Evolutionary conservation across 2,113 vertebrate species (phyloP).

Genomic region (Hypocryptadius cinnamomeus): DNA sequence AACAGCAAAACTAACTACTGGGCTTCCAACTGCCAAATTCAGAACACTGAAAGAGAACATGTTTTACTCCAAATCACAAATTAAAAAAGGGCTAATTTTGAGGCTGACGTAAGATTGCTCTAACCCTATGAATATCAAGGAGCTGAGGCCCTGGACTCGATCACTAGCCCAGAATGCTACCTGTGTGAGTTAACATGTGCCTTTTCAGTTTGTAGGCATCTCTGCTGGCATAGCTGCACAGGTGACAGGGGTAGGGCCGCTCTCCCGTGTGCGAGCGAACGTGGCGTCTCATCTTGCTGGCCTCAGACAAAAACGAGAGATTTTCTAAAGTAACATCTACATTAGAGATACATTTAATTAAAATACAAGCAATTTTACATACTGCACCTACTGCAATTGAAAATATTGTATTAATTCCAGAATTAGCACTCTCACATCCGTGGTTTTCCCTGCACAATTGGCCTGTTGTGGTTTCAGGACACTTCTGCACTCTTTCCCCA

Average conservation of each 20-base stretch:
- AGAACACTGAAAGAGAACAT: not conserved
- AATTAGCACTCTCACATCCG: not conserved
- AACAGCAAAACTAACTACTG: not conserved
- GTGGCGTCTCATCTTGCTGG: constrained; percentile 68
- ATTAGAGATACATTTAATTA: not conserved
- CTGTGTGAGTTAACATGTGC: constrained; percentile 68
- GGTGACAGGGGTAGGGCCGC: constrained; percentile 55
- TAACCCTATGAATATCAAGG: not conserved
- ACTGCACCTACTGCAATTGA: not conserved
- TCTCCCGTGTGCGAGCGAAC: constrained; percentile 64
- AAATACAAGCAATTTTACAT: not conserved
- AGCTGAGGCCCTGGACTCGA: not conserved
- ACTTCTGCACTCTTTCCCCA: not conserved
- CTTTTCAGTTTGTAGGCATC: constrained; percentile 69
- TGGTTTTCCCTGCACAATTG: not conserved
- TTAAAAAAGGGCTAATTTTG: not conserved
- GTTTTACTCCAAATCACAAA: not conserved
- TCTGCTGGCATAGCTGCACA: constrained; percentile 68
- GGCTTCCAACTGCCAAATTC: not conserved
- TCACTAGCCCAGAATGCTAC: not conserved
- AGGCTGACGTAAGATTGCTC: not conserved
- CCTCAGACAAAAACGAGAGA: not conserved
- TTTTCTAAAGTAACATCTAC: not conserved
- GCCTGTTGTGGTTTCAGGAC: not conserved
- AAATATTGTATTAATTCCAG: not conserved